Evolutionary conservation across 1,140 invertebrate species (phyloP).

Genomic region (Ylistrum balloti): DNA sequence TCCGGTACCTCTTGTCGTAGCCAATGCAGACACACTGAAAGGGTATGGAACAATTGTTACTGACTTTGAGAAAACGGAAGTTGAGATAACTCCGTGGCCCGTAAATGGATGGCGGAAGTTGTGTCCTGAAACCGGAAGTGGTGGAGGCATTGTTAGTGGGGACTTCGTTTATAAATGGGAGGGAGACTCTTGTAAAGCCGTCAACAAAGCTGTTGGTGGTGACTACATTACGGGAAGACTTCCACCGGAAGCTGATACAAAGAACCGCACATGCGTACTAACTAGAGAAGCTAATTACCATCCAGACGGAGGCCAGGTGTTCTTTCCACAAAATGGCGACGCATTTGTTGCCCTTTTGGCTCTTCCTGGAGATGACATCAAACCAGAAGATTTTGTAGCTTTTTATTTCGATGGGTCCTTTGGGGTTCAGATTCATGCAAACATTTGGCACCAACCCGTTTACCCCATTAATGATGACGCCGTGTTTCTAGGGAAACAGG

Average conservation of each 20-base stretch:
- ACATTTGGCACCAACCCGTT: conserved; percentile 64
- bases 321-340: conserved; percentile 59
- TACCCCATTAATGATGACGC: conserved; percentile 60
- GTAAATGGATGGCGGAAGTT: conserved; percentile 49
- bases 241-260: background rate
- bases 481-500: conserved; percentile 58
- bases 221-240: conserved; percentile 49
- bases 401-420: conserved; percentile 65
- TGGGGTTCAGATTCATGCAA: conserved; percentile 59
- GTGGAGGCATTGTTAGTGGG: conserved; percentile 42
- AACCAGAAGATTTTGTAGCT: conserved; percentile 56
- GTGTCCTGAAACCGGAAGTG: conserved; percentile 23
- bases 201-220: conserved; percentile 43
- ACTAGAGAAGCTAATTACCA: conserved; percentile 53
- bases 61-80: conserved; percentile 55
- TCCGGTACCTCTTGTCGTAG: conserved; percentile 54
- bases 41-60: conserved; percentile 61
- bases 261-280: conserved; percentile 47
- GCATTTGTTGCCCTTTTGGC: conserved; percentile 60
- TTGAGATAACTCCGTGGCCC: conserved; percentile 60
- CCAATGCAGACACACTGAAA: conserved; percentile 54
- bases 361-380: conserved; percentile 62
- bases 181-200: conserved; percentile 42
- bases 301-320: conserved; percentile 50
- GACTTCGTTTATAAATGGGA: conserved; percentile 52